Conservation (phyloP, 1,140 invertebrate genomes). For the Patella vulgata region DNA sequence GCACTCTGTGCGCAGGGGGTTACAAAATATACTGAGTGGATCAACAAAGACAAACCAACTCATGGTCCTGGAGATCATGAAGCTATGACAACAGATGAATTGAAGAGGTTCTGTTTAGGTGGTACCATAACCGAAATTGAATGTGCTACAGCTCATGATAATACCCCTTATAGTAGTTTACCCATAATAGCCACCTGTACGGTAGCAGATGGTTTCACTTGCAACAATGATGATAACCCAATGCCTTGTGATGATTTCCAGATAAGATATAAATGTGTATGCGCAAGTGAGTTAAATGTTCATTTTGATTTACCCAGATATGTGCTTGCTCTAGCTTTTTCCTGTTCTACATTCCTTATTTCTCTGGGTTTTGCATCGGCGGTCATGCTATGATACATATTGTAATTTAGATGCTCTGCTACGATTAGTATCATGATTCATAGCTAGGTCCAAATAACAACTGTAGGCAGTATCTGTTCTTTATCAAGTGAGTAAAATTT, state of each 20-base stretch:
- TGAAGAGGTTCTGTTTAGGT: conserved; percentile 41
- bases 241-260: conserved; percentile 56
- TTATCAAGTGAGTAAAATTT: too few relatives aligned
- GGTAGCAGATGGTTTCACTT: conserved; percentile 22
- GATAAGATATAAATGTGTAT: conserved; percentile 59
- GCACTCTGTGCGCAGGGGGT: conserved; percentile 1
- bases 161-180: conserved; percentile 7
- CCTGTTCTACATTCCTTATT: too few relatives aligned
- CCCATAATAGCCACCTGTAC: conserved; percentile 22
- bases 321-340: too few relatives aligned
- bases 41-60: conserved; percentile 41
- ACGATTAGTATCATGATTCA: too few relatives aligned
- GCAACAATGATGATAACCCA: conserved; percentile 17
- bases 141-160: conserved; percentile 17
- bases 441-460: too few relatives aligned
- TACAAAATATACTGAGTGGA: conserved; percentile 35
- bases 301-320: too few relatives aligned
- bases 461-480: too few relatives aligned
- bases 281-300: conserved; percentile 33
- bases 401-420: too few relatives aligned
- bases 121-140: conserved; percentile 32
- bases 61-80: conserved; percentile 42
- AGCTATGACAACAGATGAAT: conserved; percentile 38
- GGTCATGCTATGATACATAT: too few relatives aligned
- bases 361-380: too few relatives aligned